Conservation (phyloP, 2,113 vertebrate species). For the Tetrax tetrax region DNA sequence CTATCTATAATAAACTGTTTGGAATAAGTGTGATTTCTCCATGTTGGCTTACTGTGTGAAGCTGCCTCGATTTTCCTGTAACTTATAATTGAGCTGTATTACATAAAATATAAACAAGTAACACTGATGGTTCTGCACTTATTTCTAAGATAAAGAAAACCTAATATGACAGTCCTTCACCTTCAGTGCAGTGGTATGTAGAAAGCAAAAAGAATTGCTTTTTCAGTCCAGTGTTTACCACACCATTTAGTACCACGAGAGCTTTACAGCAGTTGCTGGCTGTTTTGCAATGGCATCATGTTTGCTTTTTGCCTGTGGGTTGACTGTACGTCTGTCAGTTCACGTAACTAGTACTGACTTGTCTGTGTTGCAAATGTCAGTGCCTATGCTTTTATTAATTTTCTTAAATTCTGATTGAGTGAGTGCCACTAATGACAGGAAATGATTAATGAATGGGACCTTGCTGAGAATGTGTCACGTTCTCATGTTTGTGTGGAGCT, state of each 20-base stretch:
- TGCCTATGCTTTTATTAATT: neutral
- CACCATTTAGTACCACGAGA: neutral
- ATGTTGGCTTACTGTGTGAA: neutral
- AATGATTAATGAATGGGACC: constrained; percentile 3
- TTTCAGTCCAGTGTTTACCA: neutral
- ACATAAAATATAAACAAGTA: neutral
- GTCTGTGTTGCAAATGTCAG: neutral
- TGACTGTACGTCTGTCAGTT: neutral
- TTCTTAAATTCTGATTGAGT: neutral
- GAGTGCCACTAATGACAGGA: constrained; percentile 31
- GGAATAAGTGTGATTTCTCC: neutral
- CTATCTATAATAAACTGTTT: neutral
- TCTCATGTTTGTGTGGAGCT: neutral
- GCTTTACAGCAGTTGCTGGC: neutral
- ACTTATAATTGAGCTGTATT: neutral
- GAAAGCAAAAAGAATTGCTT: neutral
- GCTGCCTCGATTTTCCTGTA: neutral
- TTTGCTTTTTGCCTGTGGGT: neutral
- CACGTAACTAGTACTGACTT: neutral
- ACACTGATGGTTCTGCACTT: accelerated
- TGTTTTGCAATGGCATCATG: neutral
- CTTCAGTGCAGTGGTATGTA: neutral
- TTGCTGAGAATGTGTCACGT: neutral
- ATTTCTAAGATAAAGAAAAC: neutral
- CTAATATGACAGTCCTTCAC: neutral